A percentile compares a stretch with the other conserved stretches of the same genome.
phyloP scores from a whole-genome alignment of 2,888 invertebrate genomes.

The Hyposoter didymator region DNA sequence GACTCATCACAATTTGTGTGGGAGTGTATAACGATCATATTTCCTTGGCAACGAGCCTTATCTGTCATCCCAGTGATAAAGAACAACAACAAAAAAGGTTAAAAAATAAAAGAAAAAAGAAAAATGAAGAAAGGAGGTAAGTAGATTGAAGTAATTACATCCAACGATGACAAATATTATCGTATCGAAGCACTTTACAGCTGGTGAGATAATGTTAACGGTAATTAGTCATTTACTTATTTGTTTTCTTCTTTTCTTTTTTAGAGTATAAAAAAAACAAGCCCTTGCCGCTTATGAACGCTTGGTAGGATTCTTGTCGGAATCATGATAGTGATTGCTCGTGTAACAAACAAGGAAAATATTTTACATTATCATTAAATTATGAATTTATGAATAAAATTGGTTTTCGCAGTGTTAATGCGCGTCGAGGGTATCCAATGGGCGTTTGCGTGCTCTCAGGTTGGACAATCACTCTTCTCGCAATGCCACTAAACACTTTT shows the following conservation, averaged over 20 bases:
- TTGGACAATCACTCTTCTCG: constrained; percentile 80
- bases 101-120: constrained; percentile 1
- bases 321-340: constrained; percentile 72
- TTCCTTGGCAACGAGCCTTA: constrained; percentile 34
- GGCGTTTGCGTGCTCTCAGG: constrained; percentile 17
- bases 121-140: not conserved
- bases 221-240: constrained; percentile 33
- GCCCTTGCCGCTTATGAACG: constrained; percentile 60
- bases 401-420: constrained; percentile 73
- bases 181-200: constrained; percentile 67
- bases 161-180: constrained; percentile 58
- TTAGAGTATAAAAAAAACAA: constrained; percentile 61
- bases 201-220: constrained; percentile 25
- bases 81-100: not conserved
- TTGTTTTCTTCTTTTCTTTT: not conserved
- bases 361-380: constrained; percentile 81
- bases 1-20: constrained; percentile 53
- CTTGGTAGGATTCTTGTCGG: constrained; percentile 49
- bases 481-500: constrained; percentile 81
- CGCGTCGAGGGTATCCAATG: constrained; percentile 63
- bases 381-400: constrained; percentile 78
- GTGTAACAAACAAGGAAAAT: constrained; percentile 81
- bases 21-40: constrained; percentile 29
- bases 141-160: constrained; percentile 53
- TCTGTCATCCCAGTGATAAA: constrained; percentile 15